Evolutionary conservation across 2,888 invertebrate species (phyloP).

Genomic region (Ochropleura plecta): DNA sequence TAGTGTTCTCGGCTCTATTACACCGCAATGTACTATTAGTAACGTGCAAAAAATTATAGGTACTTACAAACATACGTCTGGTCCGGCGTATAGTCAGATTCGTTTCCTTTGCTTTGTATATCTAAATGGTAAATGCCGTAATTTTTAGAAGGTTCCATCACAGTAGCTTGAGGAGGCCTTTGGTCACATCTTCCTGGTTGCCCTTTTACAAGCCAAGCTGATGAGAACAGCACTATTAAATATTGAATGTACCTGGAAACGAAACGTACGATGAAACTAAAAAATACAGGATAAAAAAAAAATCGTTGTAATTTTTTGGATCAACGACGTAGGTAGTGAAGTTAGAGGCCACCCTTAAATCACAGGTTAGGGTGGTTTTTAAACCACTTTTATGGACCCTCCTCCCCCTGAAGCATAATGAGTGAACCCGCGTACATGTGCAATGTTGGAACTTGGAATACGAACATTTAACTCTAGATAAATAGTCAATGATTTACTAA

Average conservation of each 20-base stretch:
- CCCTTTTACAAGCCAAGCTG: conserved; percentile 50
- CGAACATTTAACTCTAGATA: no score
- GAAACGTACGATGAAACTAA: background rate
- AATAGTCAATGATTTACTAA: no score
- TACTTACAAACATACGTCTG: conserved; percentile 86
- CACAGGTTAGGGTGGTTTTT: no score
- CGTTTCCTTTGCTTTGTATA: conserved; percentile 66
- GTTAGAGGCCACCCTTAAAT: no score
- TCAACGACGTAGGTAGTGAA: no score
- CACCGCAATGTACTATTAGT: no score
- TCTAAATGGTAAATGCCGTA: conserved; percentile 76
- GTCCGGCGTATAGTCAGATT: conserved; percentile 69
- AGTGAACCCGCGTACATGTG: no score
- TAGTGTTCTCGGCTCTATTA: no score
- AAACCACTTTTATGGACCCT: no score
- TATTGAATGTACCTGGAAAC: conserved; percentile 70
- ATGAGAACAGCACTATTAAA: conserved; percentile 63
- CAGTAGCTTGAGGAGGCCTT: conserved; percentile 75
- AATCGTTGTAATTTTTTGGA: background rate
- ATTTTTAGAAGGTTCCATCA: conserved; percentile 74
- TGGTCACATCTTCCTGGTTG: conserved; percentile 81
- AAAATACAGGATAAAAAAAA: no score
- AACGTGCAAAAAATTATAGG: background rate
- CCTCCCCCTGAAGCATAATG: no score
- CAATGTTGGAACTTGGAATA: no score